Base-by-base conservation (phyloP, 2,113 vertebrate species). In the Aldabrachelys gigantea region DNA sequence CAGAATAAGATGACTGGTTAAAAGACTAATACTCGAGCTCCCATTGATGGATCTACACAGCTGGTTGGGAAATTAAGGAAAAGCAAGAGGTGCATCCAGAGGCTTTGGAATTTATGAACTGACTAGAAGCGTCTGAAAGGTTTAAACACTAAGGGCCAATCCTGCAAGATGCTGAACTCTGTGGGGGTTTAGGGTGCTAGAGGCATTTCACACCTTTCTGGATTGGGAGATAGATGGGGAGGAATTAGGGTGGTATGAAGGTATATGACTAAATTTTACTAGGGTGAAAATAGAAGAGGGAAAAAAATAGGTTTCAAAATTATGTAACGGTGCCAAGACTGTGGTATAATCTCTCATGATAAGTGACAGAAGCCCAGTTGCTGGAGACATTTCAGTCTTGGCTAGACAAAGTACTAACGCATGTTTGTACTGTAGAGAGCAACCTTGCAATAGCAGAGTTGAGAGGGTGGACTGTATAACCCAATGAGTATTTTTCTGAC, bases 91-190 rank as follows among this genome's bases (percentile, higher is more conserved):
- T 5, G 11, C 21, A 38, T 75, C 72, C 16, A 16, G 62, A 69
- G 4, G 16, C 19, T 17, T 69, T 38, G 65, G 17, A n/a, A 38
- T 38, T 17, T n/a, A 38, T 69, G 65, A n/a, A 76, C 38, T 76
- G 21, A 76, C 38, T 88, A 82, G 78, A 76, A 82, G 54, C 80
- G 27, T 94, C 92, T 91, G 79, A 86, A 93, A 62, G 82, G 31
- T 69, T 93, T 80, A 80, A 76, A 47, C 29, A 3, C 0, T 0
- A 10, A 82, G 53, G 17, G 19, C 5, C 88, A 69, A 44, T 54
- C 16, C 21, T 29, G 13, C 62, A 65, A 35, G 62, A 31, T 19
- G 31, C 31, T 13, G 29, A 35, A 35, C 14, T 62, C 8, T 59
- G 11, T 3, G 14, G 31, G 29, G 29, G 31, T 16, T 41, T 5